Base-by-base conservation (phyloP, 2,797 vertebrate species). In the Sardinella longiceps region DNA sequence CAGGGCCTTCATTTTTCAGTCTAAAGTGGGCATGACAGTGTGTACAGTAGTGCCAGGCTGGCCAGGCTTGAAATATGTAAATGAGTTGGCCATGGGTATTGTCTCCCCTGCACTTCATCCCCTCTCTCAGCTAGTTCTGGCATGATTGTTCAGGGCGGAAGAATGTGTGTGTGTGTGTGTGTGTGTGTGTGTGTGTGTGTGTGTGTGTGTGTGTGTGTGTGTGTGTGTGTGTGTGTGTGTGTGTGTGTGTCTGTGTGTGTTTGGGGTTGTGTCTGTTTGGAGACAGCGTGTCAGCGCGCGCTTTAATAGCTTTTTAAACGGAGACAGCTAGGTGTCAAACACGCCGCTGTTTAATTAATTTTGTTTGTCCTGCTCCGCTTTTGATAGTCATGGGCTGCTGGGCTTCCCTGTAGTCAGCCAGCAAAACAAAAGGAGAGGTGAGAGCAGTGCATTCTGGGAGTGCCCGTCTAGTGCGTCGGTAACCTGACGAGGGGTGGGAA, bases 321-420 rank as follows among this genome's bases (percentile, higher is more conserved):
- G 91, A 94, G 94, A 95, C 94, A 95, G 92, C 91, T 74, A 93
- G 91, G 94, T 95, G 94, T 94, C 94, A 94, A 88, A 93, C 92
- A 89, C 90, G 92, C 93, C 93, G 93, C 93, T 92, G 92, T 95
- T 95, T 95, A 94, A 95, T 95, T 96, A 94, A 95, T 95, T 95
- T 94, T 93, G 94, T 95, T 96, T 96, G 95, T 95, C 94, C 94
- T 95, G 92, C 90, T 92, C 89, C 39, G 87, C 86, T 90, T 89
- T 89, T 94, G 93, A 95, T 94, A 94, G 94, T 94, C 93, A 95
- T 87, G 91, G 92, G 90, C 94, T 87, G 63, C 91, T 92, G 91
- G 90, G 92, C 88, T 89, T 91, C 91, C 88, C 87, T 85, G 89
- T 89, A 91, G 91, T 86, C 92, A 87, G 87, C 87, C 89, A 87